Percentiles rank a stretch among this genome's conserved stretches.
Evolutionary conservation across 1,140 invertebrate species (phyloP).

Genomic region (Listronotus oregonensis): DNA sequence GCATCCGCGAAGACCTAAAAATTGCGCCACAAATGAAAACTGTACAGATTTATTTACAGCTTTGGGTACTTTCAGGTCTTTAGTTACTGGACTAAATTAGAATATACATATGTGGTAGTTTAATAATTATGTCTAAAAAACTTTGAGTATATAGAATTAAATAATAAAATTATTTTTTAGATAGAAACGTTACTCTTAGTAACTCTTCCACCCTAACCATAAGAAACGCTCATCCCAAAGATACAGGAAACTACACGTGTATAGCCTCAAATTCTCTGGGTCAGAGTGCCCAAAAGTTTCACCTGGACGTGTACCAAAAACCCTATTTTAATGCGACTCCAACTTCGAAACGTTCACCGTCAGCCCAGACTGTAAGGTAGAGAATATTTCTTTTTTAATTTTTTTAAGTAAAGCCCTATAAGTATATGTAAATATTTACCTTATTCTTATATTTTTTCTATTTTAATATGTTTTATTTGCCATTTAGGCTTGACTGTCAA

Average conservation of each 20-base stretch:
- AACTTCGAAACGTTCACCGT: conserved; percentile 57
- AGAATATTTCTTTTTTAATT: background rate
- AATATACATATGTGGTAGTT: too few relatives aligned
- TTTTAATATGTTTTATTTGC: background rate
- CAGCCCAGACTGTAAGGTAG: conserved; percentile 67
- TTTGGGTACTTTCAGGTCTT: too few relatives aligned
- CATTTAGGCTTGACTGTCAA: conserved; percentile 69
- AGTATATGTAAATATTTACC: background rate
- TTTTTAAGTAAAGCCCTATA: background rate
- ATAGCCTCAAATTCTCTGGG: conserved; percentile 69
- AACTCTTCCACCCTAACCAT: conserved; percentile 45
- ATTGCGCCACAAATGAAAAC: too few relatives aligned
- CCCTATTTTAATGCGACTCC: conserved; percentile 49
- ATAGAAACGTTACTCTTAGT: conserved; percentile 39
- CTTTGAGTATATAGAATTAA: too few relatives aligned
- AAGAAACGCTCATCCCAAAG: conserved; percentile 41
- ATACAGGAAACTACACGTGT: conserved; percentile 76
- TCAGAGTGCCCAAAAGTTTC: conserved; percentile 22
- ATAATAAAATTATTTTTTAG: conserved; percentile 37
- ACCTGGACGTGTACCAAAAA: conserved; percentile 40
- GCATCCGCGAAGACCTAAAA: too few relatives aligned
- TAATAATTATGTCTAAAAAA: too few relatives aligned
- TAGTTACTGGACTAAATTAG: too few relatives aligned
- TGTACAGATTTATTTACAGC: too few relatives aligned
- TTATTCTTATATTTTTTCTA: too few relatives aligned